Conservation (phyloP, 2,888 invertebrate genomes). For the Leucophenga montana region DNA sequence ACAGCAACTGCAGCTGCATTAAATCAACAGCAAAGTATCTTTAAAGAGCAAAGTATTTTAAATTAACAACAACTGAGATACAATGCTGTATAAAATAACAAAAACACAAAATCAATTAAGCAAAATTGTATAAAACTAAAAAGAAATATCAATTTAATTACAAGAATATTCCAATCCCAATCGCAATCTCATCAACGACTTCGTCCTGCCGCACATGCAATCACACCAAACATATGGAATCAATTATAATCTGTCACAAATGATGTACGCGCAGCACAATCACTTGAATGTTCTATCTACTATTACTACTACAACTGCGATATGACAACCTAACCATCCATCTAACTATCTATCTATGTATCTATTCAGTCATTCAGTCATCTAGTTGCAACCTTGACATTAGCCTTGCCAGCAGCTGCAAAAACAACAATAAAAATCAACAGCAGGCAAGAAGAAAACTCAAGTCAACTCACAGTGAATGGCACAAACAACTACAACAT, state of each 20-base stretch:
- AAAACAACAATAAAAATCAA: slow-evolving; percentile 25
- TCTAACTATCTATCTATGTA: background rate
- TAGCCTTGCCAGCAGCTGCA: slow-evolving; percentile 55
- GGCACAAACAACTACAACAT: background rate
- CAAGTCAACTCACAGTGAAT: background rate
- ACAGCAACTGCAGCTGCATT: background rate
- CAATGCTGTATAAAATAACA: background rate
- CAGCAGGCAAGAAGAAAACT: slow-evolving; percentile 3
- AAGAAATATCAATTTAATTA: slow-evolving; percentile 16
- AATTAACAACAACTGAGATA: too few relatives aligned
- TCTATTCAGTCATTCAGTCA: background rate
- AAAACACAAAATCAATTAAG: background rate
- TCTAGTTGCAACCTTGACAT: slow-evolving; percentile 52
- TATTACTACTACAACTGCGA: too few relatives aligned
- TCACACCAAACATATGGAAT: background rate
- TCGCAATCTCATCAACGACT: too few relatives aligned
- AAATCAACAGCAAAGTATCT: background rate
- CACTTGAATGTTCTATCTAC: background rate
- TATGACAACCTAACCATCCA: background rate
- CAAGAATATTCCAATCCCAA: background rate
- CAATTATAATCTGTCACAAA: slow-evolving; percentile 18
- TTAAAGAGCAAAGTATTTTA: too few relatives aligned
- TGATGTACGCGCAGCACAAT: slow-evolving; percentile 9
- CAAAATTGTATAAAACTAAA: slow-evolving; percentile 4
- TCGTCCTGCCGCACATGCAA: background rate